Conservation (phyloP, 2,888 invertebrate genomes). For the Notodonta ziczac region DNA sequence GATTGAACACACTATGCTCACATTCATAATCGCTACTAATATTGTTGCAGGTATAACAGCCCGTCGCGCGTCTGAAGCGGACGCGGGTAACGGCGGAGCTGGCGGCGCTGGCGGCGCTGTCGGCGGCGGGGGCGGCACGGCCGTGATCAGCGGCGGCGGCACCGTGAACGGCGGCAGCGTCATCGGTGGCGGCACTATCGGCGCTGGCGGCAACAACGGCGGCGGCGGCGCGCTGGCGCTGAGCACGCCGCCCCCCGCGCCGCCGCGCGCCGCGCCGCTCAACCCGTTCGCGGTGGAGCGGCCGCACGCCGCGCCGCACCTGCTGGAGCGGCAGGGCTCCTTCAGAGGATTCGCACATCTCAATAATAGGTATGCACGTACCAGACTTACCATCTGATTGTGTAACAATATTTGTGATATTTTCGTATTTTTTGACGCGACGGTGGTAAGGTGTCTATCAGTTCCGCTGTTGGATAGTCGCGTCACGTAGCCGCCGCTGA, state of each 20-base stretch:
- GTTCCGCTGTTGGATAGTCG: no score
- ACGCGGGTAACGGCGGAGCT: conserved; percentile 38
- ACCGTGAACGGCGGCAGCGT: conserved; percentile 18
- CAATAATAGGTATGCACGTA: conserved; percentile 78
- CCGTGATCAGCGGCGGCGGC: conserved; percentile 22
- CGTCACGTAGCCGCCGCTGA: no score
- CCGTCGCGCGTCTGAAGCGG: conserved; percentile 73
- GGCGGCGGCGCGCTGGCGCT: conserved; percentile 19
- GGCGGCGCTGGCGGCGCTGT: neutral
- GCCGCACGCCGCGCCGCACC: conserved; percentile 97
- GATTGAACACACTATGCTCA: neutral
- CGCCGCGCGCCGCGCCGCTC: conserved; percentile 77
- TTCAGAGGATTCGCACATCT: conserved; percentile 95
- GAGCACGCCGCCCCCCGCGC: conserved; percentile 24
- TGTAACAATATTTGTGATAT: no score
- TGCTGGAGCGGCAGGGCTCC: conserved; percentile 97
- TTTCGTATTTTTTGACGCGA: no score
- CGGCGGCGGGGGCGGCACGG: neutral
- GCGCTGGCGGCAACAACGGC: conserved; percentile 21
- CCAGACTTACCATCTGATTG: no score
- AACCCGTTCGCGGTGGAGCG: conserved; percentile 98
- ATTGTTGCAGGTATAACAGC: conserved; percentile 60
- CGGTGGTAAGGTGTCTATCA: no score
- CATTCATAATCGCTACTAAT: neutral
- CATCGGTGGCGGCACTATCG: conserved; percentile 10